phyloP scores from a whole-genome alignment of 2,888 invertebrate genomes.

The Entomobrya proxima region DNA sequence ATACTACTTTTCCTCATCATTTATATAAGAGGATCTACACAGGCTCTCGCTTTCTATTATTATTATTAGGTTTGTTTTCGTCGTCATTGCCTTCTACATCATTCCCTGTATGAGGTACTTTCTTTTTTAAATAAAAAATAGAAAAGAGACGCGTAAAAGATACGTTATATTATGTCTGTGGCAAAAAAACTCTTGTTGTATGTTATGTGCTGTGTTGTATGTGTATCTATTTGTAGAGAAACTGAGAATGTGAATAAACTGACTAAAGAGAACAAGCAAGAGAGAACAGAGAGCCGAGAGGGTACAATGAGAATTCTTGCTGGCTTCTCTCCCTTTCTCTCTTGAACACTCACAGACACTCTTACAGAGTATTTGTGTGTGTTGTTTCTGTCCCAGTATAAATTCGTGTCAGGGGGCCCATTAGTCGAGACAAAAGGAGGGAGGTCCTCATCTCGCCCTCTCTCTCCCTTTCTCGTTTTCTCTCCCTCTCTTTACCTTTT shows the following conservation, averaged over 20 bases:
- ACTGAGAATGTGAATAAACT: constrained; percentile 15
- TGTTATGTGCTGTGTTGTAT: background rate
- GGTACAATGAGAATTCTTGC: constrained; percentile 27
- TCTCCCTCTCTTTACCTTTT: constrained; percentile 30
- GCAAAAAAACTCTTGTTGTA: background rate
- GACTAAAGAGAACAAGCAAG: background rate
- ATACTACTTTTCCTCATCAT: background rate
- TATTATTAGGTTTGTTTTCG: constrained; percentile 46
- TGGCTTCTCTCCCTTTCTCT: constrained; percentile 28
- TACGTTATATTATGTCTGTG: background rate
- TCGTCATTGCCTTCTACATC: background rate
- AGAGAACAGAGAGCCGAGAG: background rate
- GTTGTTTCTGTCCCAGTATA: constrained; percentile 66
- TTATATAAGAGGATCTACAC: too few species aligned
- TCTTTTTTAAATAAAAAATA: constrained; percentile 9
- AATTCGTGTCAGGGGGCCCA: constrained; percentile 75
- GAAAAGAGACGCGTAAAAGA: background rate
- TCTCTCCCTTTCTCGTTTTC: background rate
- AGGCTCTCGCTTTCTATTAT: background rate
- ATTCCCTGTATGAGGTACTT: background rate
- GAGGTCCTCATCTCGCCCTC: constrained; percentile 59
- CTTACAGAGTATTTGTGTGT: constrained; percentile 26
- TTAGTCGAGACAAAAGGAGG: constrained; percentile 72
- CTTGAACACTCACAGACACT: background rate
- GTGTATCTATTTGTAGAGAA: background rate